Conservation (phyloP, 1,140 invertebrate genomes). For the Drosophila pseudoobscura region DNA sequence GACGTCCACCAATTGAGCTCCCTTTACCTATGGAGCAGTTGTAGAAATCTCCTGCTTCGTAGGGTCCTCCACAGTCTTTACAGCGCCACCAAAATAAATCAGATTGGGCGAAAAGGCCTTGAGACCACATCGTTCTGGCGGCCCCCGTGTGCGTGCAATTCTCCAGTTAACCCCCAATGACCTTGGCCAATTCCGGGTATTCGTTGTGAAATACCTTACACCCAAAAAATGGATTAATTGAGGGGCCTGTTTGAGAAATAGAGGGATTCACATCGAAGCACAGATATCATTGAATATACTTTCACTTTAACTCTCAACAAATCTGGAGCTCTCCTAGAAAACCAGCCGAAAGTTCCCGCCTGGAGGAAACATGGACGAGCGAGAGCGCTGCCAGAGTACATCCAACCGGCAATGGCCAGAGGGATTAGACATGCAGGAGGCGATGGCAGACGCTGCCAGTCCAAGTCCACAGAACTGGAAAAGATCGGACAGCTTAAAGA, state of each 20-base stretch:
- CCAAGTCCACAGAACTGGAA: background rate
- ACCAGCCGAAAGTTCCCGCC: no score
- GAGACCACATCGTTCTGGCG: conserved; percentile 3
- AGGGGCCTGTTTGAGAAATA: conserved; percentile 14
- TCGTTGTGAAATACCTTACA: conserved; percentile 55
- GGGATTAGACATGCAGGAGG: background rate
- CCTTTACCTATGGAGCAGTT: no score
- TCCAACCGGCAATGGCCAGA: background rate
- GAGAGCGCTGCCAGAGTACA: no score
- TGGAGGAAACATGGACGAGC: background rate
- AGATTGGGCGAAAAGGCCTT: conserved; percentile 13
- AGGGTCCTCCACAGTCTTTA: background rate
- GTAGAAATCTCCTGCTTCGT: background rate
- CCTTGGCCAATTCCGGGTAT: conserved; percentile 66
- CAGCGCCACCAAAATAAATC: background rate
- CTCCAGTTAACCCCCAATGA: conserved; percentile 54
- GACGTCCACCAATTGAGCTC: background rate
- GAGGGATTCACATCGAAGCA: conserved; percentile 1
- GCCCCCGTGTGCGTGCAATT: conserved; percentile 61
- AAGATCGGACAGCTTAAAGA: conserved; percentile 37
- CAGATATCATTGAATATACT: conserved; percentile 14
- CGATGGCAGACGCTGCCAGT: background rate
- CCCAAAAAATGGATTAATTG: background rate
- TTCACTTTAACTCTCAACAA: background rate
- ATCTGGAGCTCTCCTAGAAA: no score